These are phyloP conservation scores for Saguinus midas DNA, from an alignment of 2,113 vertebrate species.

Conservation along the genomic window DNA sequence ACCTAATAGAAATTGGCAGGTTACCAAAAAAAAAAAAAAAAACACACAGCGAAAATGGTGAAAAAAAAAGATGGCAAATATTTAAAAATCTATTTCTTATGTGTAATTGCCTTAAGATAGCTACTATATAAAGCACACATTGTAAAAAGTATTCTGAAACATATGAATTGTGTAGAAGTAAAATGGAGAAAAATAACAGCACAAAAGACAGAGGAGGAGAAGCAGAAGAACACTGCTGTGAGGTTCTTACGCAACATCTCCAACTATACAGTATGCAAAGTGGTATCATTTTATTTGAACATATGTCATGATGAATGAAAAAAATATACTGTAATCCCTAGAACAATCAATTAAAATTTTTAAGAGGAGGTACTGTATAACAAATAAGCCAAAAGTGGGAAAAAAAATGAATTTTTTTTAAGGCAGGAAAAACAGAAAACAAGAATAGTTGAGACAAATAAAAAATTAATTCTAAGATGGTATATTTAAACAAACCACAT, in stretches of 20 bases:
- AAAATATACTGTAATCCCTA: not conserved
- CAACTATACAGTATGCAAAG: rapidly evolving
- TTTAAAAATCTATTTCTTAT: not conserved
- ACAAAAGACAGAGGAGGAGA: rapidly evolving
- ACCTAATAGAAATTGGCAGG: not conserved
- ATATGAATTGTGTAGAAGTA: rapidly evolving
- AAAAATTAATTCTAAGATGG: not conserved
- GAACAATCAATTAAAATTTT: not conserved
- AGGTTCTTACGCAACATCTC: rapidly evolving
- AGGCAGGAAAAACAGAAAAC: not conserved
- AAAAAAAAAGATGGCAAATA: not conserved
- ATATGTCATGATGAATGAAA: not conserved
- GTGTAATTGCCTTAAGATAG: not conserved
- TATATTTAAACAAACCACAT: too few relatives aligned
- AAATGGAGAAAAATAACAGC: not conserved
- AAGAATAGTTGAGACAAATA: not conserved
- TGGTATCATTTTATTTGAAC: not conserved
- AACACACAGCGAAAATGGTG: not conserved
- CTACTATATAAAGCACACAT: not conserved
- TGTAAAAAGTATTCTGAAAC: rapidly evolving
- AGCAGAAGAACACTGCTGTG: too few relatives aligned
- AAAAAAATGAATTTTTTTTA: not conserved
- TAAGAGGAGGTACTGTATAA: not conserved
- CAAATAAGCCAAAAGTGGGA: not conserved
- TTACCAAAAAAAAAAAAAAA: not conserved